phyloP scores from a whole-genome alignment of 2,888 invertebrate species.

The Aleiodes testaceus region DNA sequence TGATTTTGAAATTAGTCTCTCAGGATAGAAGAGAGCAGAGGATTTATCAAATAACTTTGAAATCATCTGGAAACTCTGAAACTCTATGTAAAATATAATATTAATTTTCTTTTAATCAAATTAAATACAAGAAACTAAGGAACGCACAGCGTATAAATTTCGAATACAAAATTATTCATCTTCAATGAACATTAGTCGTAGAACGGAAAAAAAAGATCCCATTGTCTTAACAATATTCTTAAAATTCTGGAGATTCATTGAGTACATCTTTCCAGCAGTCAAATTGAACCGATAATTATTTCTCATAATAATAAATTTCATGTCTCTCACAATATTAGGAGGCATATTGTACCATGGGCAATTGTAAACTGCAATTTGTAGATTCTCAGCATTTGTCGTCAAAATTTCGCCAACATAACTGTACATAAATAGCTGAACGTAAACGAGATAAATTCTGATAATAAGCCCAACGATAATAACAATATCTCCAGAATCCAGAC shows the following conservation, averaged over 20 bases:
- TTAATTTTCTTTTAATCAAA: too few species aligned
- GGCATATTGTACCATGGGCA: conserved; percentile 44
- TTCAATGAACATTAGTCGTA: conserved; percentile 41
- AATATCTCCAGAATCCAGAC: conserved; percentile 34
- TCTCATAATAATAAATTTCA: conserved; percentile 40
- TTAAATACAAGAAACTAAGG: too few species aligned
- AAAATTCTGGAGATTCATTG: conserved; percentile 40
- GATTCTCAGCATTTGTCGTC: conserved; percentile 33
- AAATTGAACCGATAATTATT: conserved; percentile 35
- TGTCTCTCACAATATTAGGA: conserved; percentile 21
- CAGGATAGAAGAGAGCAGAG: not conserved
- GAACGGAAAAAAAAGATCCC: conserved; percentile 42
- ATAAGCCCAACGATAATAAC: conserved; percentile 31
- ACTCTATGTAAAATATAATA: too few species aligned
- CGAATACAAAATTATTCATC: not conserved
- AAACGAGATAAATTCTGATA: conserved; percentile 31
- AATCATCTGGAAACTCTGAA: conserved; percentile 38
- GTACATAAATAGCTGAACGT: conserved; percentile 47
- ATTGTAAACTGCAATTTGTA: conserved; percentile 38
- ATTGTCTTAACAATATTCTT: conserved; percentile 40
- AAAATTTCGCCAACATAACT: conserved; percentile 46
- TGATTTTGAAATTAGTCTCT: not conserved
- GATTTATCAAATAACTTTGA: conserved; percentile 5
- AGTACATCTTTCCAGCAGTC: conserved; percentile 45
- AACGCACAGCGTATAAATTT: too few species aligned